Evolutionary conservation across 2,888 invertebrate species (phyloP).

Genomic region (Rhagophthalmus giganteus): DNA sequence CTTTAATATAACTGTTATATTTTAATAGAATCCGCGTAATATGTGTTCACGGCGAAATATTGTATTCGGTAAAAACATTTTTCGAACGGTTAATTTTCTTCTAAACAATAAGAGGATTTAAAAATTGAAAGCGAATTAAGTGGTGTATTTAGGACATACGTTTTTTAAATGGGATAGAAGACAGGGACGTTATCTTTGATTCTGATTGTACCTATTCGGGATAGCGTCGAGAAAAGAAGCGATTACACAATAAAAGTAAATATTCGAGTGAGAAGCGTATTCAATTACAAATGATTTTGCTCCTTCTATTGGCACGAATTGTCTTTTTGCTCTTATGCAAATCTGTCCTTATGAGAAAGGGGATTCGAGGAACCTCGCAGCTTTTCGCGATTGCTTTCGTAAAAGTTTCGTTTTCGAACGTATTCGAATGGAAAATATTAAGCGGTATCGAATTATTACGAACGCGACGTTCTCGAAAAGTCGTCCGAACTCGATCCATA

Average conservation of each 20-base stretch:
- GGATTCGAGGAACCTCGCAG: conserved; percentile 1
- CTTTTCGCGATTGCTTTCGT: conserved; percentile 5
- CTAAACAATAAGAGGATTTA: too few relatives aligned
- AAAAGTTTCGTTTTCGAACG: background rate
- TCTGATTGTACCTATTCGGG: too few relatives aligned
- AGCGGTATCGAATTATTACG: background rate
- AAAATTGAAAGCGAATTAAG: too few relatives aligned
- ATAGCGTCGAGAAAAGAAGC: conserved; percentile 8
- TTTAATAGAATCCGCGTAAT: too few relatives aligned
- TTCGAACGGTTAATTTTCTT: too few relatives aligned
- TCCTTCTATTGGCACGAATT: conserved; percentile 10
- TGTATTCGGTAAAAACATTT: too few relatives aligned
- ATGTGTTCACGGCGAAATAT: too few relatives aligned
- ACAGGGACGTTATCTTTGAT: too few relatives aligned
- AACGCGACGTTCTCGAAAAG: background rate
- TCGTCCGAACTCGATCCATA: background rate
- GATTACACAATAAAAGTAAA: conserved; percentile 17
- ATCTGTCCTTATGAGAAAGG: conserved; percentile 8
- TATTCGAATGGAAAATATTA: conserved; percentile 3
- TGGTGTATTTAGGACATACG: too few relatives aligned
- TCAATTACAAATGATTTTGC: conserved; percentile 12
- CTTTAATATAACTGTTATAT: too few relatives aligned
- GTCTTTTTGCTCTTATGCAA: conserved; percentile 13
- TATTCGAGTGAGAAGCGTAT: conserved; percentile 11
- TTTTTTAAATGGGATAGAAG: too few relatives aligned